phyloP scores from a whole-genome alignment of 2,113 vertebrate genomes.

The Oncorhynchus masou region DNA sequence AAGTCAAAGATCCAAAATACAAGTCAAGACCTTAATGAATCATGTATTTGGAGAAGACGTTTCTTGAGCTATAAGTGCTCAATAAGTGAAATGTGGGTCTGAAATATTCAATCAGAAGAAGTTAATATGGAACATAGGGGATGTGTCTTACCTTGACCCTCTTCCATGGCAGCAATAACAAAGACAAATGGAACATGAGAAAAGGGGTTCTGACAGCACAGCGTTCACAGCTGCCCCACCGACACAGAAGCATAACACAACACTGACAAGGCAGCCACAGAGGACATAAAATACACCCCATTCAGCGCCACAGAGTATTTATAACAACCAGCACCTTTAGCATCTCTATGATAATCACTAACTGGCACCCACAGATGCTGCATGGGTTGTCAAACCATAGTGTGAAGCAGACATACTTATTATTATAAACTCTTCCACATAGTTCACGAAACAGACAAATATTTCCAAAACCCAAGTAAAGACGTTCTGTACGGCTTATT shows the following conservation, averaged over 20 bases:
- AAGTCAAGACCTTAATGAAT: neutral
- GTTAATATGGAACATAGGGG: neutral
- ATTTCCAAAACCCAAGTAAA: neutral
- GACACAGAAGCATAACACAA: conserved; percentile 41
- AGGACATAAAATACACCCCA: conserved; percentile 59
- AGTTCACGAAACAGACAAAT: neutral
- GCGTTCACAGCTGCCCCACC: conserved; percentile 36
- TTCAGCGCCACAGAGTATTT: conserved; percentile 37
- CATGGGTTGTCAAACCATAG: neutral
- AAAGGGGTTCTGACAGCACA: conserved; percentile 34
- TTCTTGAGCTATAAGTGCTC: neutral
- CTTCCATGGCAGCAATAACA: conserved; percentile 83
- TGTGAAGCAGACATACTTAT: neutral
- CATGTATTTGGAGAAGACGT: too few species aligned
- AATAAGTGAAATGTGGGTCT: neutral
- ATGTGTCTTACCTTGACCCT: conserved; percentile 91
- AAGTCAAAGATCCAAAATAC: neutral
- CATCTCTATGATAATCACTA: neutral
- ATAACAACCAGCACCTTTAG: conserved; percentile 52
- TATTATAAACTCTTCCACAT: neutral
- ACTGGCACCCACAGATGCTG: neutral
- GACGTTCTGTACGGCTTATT: neutral
- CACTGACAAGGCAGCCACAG: conserved; percentile 50
- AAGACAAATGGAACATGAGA: conserved; percentile 50
- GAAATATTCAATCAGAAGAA: neutral